These are phyloP conservation scores for Catamblyrhynchus diadema DNA, from an alignment of 2,797 vertebrate genomes.

Conservation along the genomic window DNA sequence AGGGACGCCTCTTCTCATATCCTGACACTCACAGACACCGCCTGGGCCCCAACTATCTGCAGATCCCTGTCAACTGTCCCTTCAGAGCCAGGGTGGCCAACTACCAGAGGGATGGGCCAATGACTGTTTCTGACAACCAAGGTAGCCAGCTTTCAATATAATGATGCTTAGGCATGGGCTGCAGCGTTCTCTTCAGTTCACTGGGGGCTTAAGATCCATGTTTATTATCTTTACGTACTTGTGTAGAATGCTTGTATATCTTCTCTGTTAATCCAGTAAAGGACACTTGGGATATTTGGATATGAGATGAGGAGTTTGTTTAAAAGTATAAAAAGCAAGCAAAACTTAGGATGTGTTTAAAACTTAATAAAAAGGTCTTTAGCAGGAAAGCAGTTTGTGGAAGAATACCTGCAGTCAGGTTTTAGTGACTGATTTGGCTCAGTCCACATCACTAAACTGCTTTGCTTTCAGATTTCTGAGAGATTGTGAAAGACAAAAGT, in stretches of 20 bases:
- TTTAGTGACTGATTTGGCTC: background rate
- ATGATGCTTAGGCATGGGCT: background rate
- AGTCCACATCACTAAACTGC: background rate
- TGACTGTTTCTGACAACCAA: conserved; percentile 92
- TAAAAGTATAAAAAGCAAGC: background rate
- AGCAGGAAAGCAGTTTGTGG: background rate
- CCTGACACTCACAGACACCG: conserved; percentile 95
- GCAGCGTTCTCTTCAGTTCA: background rate
- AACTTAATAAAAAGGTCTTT: background rate
- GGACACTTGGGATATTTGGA: background rate
- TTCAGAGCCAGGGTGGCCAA: conserved; percentile 86
- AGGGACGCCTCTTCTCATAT: conserved; percentile 94
- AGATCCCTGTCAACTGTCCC: conserved; percentile 95
- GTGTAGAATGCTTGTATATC: background rate
- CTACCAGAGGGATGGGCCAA: conserved; percentile 93
- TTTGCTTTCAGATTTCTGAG: background rate
- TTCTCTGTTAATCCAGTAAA: background rate
- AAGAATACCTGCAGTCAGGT: fast-evolving
- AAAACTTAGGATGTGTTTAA: background rate
- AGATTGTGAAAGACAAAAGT: background rate
- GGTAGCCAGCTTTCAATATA: conserved; percentile 63
- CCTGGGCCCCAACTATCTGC: conserved; percentile 92
- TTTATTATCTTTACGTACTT: background rate
- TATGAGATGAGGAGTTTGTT: background rate
- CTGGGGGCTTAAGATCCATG: background rate